Evolutionary conservation across 1,140 invertebrate genomes (phyloP), one percentile per base, ranked within the genome.

Genomic region (Mamestra configurata): DNA sequence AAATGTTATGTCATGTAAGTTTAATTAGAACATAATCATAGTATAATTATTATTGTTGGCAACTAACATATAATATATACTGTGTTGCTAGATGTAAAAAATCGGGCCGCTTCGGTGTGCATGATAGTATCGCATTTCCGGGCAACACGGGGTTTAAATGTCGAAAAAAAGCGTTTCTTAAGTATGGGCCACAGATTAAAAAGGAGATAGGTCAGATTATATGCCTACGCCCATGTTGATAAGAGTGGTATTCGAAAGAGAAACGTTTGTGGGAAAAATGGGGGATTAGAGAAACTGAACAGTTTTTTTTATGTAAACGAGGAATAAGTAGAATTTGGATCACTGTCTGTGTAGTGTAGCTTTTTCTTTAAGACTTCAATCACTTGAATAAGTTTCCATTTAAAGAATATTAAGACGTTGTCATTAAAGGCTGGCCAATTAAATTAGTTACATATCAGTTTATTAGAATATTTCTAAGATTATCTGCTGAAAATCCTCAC

Each of bases 111-210:
- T 87, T 82, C 86, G 84, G 76, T 84, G 87, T 86, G 87, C 88
- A 87, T 85, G 92, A 94, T 94, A 84, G 83, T 89, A 93, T 94
- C 91, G 84, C 88, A 84, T 92, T 92, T 94, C 92, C 92, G 92
- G 91, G 90, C 91, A 90, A 88, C 79, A 80, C 80, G 77, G 83
- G 86, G 73, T 83, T 86, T 79, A 85, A 87, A 80, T 82, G 86
- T 87, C 83, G 88, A 93, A 93, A 91, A 92, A 90, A 91, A 84
- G 77, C 71, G 88, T 87, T 86, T 88, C 86, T 87, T 88, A 82
- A 91, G 90, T 92, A 53, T 86, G 88, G 68, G 64, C 18, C 31
- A 76, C 59, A 81, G 82, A 83, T 72, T 75, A 75, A 57, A 7
- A 24, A 40, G 4, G 27, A 71, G 70, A 79, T 64, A 20, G 46